These are phyloP conservation scores for Ips typographus DNA, from an alignment of 1,140 invertebrate genomes.

Conservation along the genomic window DNA sequence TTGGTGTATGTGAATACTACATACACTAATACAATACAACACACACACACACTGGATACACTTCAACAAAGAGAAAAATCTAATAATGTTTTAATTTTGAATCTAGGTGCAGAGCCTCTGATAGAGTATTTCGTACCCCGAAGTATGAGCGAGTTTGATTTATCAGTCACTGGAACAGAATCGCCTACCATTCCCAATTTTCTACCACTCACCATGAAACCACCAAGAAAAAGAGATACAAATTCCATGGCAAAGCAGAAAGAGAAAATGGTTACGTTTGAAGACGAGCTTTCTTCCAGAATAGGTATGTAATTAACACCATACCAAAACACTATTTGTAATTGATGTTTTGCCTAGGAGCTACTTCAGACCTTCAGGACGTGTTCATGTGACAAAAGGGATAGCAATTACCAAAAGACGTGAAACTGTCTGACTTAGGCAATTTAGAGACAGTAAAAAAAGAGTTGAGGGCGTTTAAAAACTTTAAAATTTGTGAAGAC, in stretches of 20 bases:
- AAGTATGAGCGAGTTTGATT: slow-evolving; percentile 78
- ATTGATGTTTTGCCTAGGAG: neutral
- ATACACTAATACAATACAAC: neutral
- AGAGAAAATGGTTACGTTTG: slow-evolving; percentile 81
- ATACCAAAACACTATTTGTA: slow-evolving; percentile 5
- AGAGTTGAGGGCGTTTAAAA: slow-evolving; percentile 48
- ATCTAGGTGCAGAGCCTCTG: slow-evolving; percentile 57
- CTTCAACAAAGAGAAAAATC: neutral
- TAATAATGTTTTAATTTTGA: neutral
- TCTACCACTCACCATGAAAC: slow-evolving; percentile 46
- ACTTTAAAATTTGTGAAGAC: slow-evolving; percentile 50
- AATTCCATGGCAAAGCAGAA: slow-evolving; percentile 38
- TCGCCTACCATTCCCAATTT: slow-evolving; percentile 41
- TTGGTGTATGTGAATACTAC: neutral
- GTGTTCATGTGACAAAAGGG: slow-evolving; percentile 65
- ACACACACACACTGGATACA: neutral
- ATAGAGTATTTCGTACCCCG: slow-evolving; percentile 81
- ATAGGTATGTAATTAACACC: slow-evolving; percentile 23
- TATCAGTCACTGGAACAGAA: slow-evolving; percentile 61
- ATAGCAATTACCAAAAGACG: slow-evolving; percentile 45
- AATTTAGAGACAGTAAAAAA: slow-evolving; percentile 43
- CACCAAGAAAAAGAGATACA: slow-evolving; percentile 43
- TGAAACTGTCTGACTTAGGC: slow-evolving; percentile 31
- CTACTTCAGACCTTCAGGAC: slow-evolving; percentile 53
- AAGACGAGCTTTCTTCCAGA: slow-evolving; percentile 63